Percentiles rank a stretch among this genome's conserved stretches.
phyloP scores from a whole-genome alignment of 1,140 invertebrate genomes.

The Nephila pilipes region DNA sequence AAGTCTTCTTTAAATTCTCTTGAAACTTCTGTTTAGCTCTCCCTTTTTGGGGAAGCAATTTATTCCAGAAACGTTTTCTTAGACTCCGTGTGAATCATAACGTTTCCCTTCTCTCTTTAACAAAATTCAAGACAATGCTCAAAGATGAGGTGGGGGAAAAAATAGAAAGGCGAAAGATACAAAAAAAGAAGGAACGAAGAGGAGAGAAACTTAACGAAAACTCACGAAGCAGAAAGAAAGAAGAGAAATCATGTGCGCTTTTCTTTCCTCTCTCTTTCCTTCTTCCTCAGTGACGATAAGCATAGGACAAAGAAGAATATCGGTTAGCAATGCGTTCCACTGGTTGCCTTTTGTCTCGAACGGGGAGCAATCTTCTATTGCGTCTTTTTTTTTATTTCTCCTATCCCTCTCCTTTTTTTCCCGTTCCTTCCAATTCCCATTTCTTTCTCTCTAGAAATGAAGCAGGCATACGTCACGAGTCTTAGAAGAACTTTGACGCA shows the following conservation, averaged over 20 bases:
- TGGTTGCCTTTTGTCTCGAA: slow-evolving; percentile 59
- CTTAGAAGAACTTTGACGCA: slow-evolving; percentile 57
- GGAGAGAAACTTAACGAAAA: slow-evolving; percentile 38
- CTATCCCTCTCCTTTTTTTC: not conserved
- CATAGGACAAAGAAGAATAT: not conserved
- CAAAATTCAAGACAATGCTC: not conserved
- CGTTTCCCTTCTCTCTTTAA: not conserved
- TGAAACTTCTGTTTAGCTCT: not conserved
- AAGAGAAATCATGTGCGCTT: slow-evolving; percentile 4
- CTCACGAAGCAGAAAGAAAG: slow-evolving; percentile 23
- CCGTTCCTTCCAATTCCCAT: not conserved
- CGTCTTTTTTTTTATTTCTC: not conserved
- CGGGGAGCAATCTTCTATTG: slow-evolving; percentile 17
- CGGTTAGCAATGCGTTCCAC: slow-evolving; percentile 55
- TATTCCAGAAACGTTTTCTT: not conserved
- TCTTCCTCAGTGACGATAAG: slow-evolving; percentile 45
- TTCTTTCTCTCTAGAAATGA: slow-evolving; percentile 26
- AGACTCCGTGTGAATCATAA: not conserved
- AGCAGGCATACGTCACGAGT: slow-evolving; percentile 51
- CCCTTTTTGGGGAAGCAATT: not conserved
- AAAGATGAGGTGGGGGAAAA: not conserved
- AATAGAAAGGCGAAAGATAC: not conserved
- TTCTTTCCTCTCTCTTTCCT: slow-evolving; percentile 2
- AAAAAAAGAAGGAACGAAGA: not conserved
- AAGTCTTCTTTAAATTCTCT: not conserved